A percentile compares a stretch with the other conserved stretches of the same genome.
These are phyloP conservation scores for Latrodectus geometricus DNA, from an alignment of 1,140 invertebrate genomes.

Conservation along the genomic window DNA sequence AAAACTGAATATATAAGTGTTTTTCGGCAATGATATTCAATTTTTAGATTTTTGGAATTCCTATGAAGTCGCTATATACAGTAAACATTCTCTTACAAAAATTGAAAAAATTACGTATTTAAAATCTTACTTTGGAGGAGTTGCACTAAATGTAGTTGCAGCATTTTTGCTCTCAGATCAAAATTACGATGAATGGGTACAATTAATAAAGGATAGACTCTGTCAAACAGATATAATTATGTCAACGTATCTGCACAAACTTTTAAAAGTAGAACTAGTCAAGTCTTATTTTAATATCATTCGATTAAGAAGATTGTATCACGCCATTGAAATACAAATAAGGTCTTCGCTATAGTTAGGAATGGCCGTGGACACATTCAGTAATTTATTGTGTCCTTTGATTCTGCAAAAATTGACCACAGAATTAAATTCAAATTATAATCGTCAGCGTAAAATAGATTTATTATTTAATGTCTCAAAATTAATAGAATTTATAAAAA, in stretches of 20 bases:
- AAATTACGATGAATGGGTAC: not conserved
- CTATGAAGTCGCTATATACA: not conserved
- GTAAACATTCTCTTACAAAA: not conserved
- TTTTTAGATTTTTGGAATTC: slow-evolving; percentile 13
- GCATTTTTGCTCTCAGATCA: not conserved
- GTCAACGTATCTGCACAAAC: too few relatives aligned
- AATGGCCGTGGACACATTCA: not conserved
- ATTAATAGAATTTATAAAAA: not conserved
- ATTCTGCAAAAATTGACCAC: not conserved
- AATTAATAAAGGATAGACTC: slow-evolving; percentile 9
- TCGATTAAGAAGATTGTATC: slow-evolving; percentile 9
- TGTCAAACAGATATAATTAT: slow-evolving; percentile 7
- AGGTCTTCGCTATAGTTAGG: too few relatives aligned
- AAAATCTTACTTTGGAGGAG: not conserved
- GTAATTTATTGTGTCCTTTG: not conserved
- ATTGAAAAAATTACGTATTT: slow-evolving; percentile 17
- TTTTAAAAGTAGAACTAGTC: too few relatives aligned
- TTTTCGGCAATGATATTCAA: not conserved
- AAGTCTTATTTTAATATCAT: not conserved
- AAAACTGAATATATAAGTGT: not conserved
- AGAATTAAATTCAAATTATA: not conserved
- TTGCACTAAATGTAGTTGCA: not conserved
- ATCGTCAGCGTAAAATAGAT: not conserved
- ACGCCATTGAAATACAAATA: not conserved
- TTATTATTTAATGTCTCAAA: not conserved